Evolutionary conservation across 2,113 vertebrate genomes (phyloP).

Genomic region (Gorsachius goisagi): DNA sequence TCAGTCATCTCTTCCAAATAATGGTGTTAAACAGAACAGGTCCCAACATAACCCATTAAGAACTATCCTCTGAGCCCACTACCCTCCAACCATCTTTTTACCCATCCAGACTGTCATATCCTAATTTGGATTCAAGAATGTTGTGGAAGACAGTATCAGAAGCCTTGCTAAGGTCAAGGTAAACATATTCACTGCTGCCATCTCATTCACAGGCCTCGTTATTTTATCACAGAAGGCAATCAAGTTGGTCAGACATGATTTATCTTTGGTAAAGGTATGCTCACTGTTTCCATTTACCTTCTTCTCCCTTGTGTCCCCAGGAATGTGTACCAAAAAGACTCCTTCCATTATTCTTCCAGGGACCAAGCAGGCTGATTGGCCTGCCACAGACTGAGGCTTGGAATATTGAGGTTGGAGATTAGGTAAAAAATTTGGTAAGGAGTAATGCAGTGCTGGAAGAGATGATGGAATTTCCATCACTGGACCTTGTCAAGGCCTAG

Average conservation of each 20-base stretch:
- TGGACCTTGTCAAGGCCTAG: not conserved
- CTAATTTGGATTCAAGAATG: not conserved
- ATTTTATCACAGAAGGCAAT: not conserved
- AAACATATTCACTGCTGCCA: not conserved
- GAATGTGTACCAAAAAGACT: not conserved
- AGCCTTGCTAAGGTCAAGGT: not conserved
- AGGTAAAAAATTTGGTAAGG: not conserved
- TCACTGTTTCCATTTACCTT: not conserved
- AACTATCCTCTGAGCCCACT: not conserved
- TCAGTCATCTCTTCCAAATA: not conserved
- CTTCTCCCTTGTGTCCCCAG: not conserved
- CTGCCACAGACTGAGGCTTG: not conserved
- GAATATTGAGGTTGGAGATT: not conserved
- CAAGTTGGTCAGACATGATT: not conserved
- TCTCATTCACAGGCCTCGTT: not conserved
- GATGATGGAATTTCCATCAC: not conserved
- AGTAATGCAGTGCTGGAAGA: not conserved
- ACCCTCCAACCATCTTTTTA: not conserved
- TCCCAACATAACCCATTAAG: not conserved
- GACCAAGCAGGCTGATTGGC: not conserved
- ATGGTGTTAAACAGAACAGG: not conserved
- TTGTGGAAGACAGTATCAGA: not conserved
- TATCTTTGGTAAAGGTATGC: not conserved
- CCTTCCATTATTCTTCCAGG: not conserved
- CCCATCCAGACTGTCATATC: not conserved